Evolutionary conservation across 2,888 invertebrate species (phyloP).

Genomic region (Leptopilina drosophilae): DNA sequence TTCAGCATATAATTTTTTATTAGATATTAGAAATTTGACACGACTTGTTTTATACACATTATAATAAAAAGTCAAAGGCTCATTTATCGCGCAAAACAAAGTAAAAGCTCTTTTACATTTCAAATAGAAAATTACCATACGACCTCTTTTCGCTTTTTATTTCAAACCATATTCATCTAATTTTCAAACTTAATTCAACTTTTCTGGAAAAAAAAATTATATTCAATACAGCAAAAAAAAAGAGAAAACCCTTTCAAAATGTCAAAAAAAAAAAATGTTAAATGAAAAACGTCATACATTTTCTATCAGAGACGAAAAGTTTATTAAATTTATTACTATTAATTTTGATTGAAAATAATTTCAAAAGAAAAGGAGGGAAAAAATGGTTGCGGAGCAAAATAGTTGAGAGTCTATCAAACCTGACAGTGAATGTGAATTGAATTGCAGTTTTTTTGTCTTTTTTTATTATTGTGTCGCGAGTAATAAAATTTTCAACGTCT

Average conservation of each 20-base stretch:
- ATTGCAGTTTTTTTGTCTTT: too few species aligned
- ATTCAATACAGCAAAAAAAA: too few species aligned
- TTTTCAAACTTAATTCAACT: not conserved
- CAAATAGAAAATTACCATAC: constrained; percentile 3
- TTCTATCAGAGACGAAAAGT: too few species aligned
- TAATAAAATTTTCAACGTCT: not conserved
- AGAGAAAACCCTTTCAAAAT: too few species aligned
- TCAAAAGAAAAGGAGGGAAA: too few species aligned
- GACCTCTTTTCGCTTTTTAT: not conserved
- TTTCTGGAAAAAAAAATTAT: not conserved
- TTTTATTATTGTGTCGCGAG: not conserved
- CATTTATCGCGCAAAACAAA: constrained; percentile 9
- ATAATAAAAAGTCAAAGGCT: constrained; percentile 16
- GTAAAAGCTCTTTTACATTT: constrained; percentile 9
- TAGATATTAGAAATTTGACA: constrained; percentile 11
- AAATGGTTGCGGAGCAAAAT: too few species aligned
- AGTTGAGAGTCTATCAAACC: too few species aligned
- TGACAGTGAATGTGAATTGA: not conserved
- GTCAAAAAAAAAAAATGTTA: too few species aligned
- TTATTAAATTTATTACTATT: too few species aligned
- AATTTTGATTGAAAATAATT: too few species aligned
- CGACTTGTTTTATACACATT: not conserved
- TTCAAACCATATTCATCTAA: not conserved
- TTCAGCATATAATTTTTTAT: constrained; percentile 7
- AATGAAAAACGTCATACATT: too few species aligned